These are phyloP conservation scores for Phenganax stokvisi DNA, from an alignment of 92 coral and sea anemone species.

Conservation along the genomic window DNA sequence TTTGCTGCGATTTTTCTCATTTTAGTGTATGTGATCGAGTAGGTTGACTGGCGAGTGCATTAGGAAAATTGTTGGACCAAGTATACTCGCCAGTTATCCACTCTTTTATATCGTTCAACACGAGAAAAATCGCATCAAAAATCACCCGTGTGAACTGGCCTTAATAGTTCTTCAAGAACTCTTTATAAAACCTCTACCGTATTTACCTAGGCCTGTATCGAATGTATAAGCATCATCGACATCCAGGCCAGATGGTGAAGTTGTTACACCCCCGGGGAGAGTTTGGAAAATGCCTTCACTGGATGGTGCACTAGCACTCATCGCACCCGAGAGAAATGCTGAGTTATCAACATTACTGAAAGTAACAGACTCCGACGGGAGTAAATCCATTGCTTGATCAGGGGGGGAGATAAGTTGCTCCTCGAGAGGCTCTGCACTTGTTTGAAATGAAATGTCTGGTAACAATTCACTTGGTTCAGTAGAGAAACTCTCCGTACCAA, in stretches of 20 bases:
- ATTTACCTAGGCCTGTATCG: constrained; percentile 73
- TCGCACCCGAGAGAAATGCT: constrained; percentile 7
- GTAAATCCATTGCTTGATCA: constrained; percentile 23
- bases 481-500: constrained; percentile 5
- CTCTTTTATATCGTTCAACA: no score
- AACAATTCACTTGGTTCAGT: neutral
- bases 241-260: constrained; percentile 73
- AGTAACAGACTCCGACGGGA: constrained; percentile 4
- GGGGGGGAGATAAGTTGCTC: neutral
- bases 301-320: constrained; percentile 2
- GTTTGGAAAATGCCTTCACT: constrained; percentile 86
- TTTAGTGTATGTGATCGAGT: no score
- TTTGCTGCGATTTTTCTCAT: no score
- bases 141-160: no score
- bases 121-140: no score
- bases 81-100: no score
- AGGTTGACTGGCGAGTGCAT: no score
- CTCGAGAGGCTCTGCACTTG: neutral
- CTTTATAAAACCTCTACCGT: no score
- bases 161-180: no score
- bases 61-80: no score
- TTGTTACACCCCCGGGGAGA: constrained; percentile 86
- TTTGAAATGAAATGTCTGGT: neutral
- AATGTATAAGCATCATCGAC: constrained; percentile 42
- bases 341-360: constrained; percentile 16